Percentiles rank a stretch among this genome's conserved stretches.
phyloP scores from a whole-genome alignment of 2,797 vertebrate species.

The Oryzias sinensis region DNA sequence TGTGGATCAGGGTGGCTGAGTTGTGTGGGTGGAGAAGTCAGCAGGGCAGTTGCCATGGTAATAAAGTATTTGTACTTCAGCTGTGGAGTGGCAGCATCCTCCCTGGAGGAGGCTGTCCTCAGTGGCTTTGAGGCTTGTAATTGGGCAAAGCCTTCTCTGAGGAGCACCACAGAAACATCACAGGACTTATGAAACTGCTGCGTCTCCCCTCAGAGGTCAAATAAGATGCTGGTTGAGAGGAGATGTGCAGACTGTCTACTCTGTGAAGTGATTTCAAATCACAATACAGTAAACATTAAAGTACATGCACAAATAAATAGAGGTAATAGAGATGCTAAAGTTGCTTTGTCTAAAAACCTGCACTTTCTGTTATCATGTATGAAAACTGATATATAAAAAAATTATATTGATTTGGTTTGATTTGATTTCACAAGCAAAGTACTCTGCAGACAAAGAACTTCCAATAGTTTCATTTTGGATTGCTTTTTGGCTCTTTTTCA shows the following conservation, averaged over 20 bases:
- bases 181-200: conserved; percentile 20
- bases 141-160: conserved; percentile 52
- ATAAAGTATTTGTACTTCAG: conserved; percentile 70
- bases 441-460: too few relatives aligned
- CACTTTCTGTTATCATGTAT: too few relatives aligned
- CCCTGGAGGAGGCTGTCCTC: conserved; percentile 36
- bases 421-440: too few relatives aligned
- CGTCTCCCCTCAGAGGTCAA: conserved; percentile 32
- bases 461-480: too few relatives aligned
- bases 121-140: conserved; percentile 58
- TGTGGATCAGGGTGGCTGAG: conserved; percentile 24
- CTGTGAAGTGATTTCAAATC: conserved; percentile 18
- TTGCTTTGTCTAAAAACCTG: too few relatives aligned
- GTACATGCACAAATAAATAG: conserved; percentile 14
- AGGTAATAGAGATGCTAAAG: conserved; percentile 23
- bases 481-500: too few relatives aligned
- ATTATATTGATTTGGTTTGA: too few relatives aligned
- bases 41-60: conserved; percentile 62
- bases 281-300: conserved; percentile 19
- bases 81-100: conserved; percentile 60
- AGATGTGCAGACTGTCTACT: conserved; percentile 1
- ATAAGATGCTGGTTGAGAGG: conserved; percentile 2
- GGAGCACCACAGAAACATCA: conserved; percentile 25
- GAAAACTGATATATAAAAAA: too few relatives aligned
- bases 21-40: conserved; percentile 36